Base-by-base conservation (phyloP, 2,888 invertebrate genomes). In the Biston stratarius region DNA sequence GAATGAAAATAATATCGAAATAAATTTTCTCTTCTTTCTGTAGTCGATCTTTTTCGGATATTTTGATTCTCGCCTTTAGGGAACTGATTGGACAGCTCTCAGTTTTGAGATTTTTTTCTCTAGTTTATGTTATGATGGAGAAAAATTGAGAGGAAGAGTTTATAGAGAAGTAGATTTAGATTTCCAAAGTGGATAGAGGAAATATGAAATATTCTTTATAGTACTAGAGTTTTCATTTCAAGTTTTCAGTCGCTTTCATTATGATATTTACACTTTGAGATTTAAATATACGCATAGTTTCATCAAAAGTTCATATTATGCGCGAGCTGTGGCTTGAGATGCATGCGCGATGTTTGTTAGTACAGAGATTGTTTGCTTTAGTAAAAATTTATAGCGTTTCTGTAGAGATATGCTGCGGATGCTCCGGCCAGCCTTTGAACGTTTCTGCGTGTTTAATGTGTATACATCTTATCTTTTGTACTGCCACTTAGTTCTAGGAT, bases 361-460 rank as follows among this genome's bases (percentile, higher is more conserved):
- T 88, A 86, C 86, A 79, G 77, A 78, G 72, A 74, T 75, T 89
- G 90, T 91, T 90, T 90, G 87, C 88, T 89, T 89, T 88, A 86
- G 82, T 86, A 89, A 89, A 89, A 90, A 89, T 85, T 86, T 88
- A 88, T 86, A 82, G 85, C 85, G 83, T 81, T 70, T 86, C 82
- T 82, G 83, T 79, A 76, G 81, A 85, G 85, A 86, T 85, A 84
- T 80, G 77, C 81, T 78, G 78, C 80, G 78, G 77, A 79, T 78
- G 76, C 78, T 74, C 72, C 47, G 76, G 73, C 70, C 77, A 77
- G 78, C 81, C 87, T 90, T 89, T 90, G 89, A 90, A 87, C 86
- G 81, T 75, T 71, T 77, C 76, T 75, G 73, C 76, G 67, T 81
- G 78, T 85, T 83, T 83, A 69, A 77, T 68, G 72, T 75, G 72